Conservation (phyloP, 2,888 invertebrate species). For the Clusia tigrina region DNA sequence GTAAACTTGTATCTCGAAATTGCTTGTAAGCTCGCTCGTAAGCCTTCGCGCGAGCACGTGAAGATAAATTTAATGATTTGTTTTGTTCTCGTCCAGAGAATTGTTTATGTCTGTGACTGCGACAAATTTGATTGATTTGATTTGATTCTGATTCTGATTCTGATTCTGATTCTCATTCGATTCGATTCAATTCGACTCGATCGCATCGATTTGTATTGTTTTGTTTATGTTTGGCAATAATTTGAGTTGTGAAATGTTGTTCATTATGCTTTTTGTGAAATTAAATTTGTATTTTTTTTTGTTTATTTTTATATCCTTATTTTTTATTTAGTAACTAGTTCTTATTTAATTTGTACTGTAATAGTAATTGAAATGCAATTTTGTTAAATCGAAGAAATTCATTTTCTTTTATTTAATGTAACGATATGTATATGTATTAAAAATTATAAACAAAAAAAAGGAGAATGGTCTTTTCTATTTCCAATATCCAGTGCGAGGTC, state of each 20-base stretch:
- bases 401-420: slow-evolving; percentile 40
- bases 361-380: slow-evolving; percentile 51
- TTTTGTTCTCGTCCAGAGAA: neutral
- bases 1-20: neutral
- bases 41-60: neutral
- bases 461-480: slow-evolving; percentile 10
- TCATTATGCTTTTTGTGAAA: slow-evolving; percentile 53
- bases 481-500: too few species aligned
- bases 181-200: too few species aligned
- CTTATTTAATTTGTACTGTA: slow-evolving; percentile 57
- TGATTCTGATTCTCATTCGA: too few species aligned
- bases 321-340: slow-evolving; percentile 54
- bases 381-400: slow-evolving; percentile 50
- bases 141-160: neutral
- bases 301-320: slow-evolving; percentile 43
- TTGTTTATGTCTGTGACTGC: too few species aligned
- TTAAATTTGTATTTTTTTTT: slow-evolving; percentile 21
- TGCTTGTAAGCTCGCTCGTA: neutral
- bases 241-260: slow-evolving; percentile 56
- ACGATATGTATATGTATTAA: slow-evolving; percentile 48
- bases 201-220: neutral
- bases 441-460: slow-evolving; percentile 41
- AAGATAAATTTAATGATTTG: too few species aligned
- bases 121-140: neutral
- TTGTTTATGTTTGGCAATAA: neutral